These are phyloP conservation scores for Nymphalis c-album DNA, from an alignment of 2,888 invertebrate species.

Conservation along the genomic window DNA sequence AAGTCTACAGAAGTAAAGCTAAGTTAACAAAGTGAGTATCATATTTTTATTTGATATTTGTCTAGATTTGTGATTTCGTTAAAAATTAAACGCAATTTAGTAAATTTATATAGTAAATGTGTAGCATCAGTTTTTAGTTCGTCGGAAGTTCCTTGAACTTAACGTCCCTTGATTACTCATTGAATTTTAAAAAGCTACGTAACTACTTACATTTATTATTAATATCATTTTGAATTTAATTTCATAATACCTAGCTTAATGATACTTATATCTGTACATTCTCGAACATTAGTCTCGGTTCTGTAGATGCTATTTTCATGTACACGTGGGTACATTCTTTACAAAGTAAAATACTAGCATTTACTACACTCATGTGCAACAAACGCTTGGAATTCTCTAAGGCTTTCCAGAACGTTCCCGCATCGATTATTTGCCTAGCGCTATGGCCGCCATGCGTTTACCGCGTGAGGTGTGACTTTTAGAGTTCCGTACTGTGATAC, in stretches of 20 bases:
- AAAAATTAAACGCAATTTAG: no score
- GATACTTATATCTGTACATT: no score
- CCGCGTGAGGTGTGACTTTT: slow-evolving; percentile 25
- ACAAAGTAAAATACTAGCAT: background rate
- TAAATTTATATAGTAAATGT: background rate
- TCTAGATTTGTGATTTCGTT: background rate
- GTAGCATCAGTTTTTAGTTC: slow-evolving; percentile 1
- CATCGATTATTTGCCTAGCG: slow-evolving; percentile 52
- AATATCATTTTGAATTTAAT: no score
- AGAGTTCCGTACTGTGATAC: no score
- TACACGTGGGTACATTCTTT: slow-evolving; percentile 17
- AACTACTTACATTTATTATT: background rate
- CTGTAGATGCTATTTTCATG: background rate
- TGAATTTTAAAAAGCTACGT: background rate
- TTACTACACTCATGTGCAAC: background rate
- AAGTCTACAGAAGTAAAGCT: slow-evolving; percentile 56
- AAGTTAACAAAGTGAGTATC: slow-evolving; percentile 62
- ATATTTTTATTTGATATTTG: slow-evolving; percentile 16
- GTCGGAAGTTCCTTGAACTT: slow-evolving; percentile 43
- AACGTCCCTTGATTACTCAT: slow-evolving; percentile 28
- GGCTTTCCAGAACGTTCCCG: slow-evolving; percentile 59
- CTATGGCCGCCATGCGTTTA: slow-evolving; percentile 52
- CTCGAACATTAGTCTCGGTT: background rate
- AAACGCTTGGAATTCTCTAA: slow-evolving; percentile 4
- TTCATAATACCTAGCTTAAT: no score